phyloP scores from a whole-genome alignment of 2,888 invertebrate genomes.

The Cantharis nigra region DNA sequence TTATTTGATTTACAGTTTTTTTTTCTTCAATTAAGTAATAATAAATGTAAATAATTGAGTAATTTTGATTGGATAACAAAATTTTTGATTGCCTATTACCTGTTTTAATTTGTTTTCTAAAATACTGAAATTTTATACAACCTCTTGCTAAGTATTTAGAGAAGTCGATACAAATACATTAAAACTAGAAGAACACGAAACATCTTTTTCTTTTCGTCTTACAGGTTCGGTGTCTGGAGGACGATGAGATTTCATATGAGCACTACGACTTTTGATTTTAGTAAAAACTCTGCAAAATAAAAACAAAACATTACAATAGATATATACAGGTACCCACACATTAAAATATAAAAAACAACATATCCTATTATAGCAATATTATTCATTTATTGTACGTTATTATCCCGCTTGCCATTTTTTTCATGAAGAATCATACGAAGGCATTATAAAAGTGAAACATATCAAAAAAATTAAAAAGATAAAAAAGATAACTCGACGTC shows the following conservation, averaged over 20 bases:
- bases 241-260: slow-evolving; percentile 99
- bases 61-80: neutral
- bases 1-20: slow-evolving; percentile 41
- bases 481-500: neutral
- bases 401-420: neutral
- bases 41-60: neutral
- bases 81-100: slow-evolving; percentile 52
- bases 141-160: slow-evolving; percentile 50
- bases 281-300: slow-evolving; percentile 84
- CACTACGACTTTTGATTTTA: slow-evolving; percentile 98
- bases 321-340: neutral
- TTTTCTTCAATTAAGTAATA: neutral
- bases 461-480: neutral
- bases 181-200: slow-evolving; percentile 39
- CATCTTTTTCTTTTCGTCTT: slow-evolving; percentile 34
- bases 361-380: no score
- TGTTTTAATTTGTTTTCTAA: slow-evolving; percentile 35
- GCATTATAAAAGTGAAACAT: neutral
- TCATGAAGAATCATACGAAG: neutral
- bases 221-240: slow-evolving; percentile 81
- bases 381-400: no score
- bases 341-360: no score
- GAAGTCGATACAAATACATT: slow-evolving; percentile 53
- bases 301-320: neutral
- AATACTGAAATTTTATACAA: slow-evolving; percentile 13